Conservation (phyloP, 2,113 vertebrate species). For the Argyrosomus japonicus region DNA sequence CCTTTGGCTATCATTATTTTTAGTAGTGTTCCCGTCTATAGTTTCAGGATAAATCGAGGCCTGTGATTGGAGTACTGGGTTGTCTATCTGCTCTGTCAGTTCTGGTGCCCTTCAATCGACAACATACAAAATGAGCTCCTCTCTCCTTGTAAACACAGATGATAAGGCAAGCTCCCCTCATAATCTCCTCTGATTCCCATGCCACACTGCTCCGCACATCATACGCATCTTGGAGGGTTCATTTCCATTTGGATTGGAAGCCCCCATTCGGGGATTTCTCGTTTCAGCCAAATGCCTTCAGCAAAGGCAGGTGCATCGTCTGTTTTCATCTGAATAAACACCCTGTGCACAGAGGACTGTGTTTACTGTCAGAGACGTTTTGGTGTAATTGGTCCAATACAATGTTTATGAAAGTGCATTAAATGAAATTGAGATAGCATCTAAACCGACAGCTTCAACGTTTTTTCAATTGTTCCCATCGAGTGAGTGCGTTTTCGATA, state of each 20-base stretch:
- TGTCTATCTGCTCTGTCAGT: constrained; percentile 54
- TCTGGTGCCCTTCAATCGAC: constrained; percentile 55
- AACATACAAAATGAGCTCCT: constrained; percentile 53
- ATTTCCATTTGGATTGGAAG: constrained; percentile 60
- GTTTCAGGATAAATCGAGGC: constrained; percentile 49
- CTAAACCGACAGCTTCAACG: constrained; percentile 11
- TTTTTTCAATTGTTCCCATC: constrained; percentile 27
- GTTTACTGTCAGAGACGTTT: constrained; percentile 48
- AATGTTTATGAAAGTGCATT: constrained; percentile 44
- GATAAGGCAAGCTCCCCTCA: constrained; percentile 63
- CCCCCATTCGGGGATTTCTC: constrained; percentile 58
- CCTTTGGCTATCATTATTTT: constrained; percentile 39
- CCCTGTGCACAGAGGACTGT: constrained; percentile 24
- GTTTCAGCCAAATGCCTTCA: constrained; percentile 56
- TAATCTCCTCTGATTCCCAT: constrained; percentile 66
- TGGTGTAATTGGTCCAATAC: constrained; percentile 38
- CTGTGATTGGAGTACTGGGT: constrained; percentile 29
- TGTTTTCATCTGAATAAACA: constrained; percentile 57
- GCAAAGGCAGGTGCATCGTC: constrained; percentile 43
- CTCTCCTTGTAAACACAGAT: constrained; percentile 69
- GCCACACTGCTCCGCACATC: constrained; percentile 33
- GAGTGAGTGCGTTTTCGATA: constrained; percentile 2
- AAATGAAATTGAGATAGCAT: constrained; percentile 43
- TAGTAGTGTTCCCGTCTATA: constrained; percentile 45
- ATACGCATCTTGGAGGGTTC: constrained; percentile 46